Percentiles rank a stretch among this genome's conserved stretches.
These are phyloP conservation scores for Anableps anableps DNA, from an alignment of 2,797 vertebrate species.

Conservation along the genomic window DNA sequence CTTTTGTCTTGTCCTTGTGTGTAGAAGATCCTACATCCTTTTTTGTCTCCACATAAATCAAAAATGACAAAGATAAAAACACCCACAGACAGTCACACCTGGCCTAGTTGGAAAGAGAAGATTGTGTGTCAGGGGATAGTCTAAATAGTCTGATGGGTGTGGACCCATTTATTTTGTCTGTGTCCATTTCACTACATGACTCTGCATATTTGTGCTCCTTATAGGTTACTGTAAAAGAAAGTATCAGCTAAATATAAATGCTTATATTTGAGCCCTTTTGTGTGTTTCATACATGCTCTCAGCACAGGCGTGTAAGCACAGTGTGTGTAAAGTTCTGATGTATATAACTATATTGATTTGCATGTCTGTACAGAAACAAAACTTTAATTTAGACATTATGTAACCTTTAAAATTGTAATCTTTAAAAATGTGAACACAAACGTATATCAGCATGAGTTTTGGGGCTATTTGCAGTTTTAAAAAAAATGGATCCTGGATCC, in stretches of 20 bases:
- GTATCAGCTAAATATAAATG: constrained; percentile 55
- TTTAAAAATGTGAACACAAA: background rate
- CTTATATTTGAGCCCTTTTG: constrained; percentile 26
- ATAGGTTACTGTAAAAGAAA: constrained; percentile 21
- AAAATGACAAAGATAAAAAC: constrained; percentile 8
- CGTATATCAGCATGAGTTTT: background rate
- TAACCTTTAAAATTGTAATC: background rate
- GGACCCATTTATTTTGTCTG: constrained; percentile 15
- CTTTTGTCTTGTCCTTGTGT: constrained; percentile 20
- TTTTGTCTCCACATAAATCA: constrained; percentile 29
- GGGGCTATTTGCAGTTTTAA: background rate
- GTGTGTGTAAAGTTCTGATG: too few relatives aligned
- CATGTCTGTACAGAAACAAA: background rate
- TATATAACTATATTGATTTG: background rate
- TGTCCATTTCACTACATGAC: background rate
- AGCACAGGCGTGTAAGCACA: constrained; percentile 31
- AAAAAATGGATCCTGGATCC: background rate
- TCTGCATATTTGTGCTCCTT: constrained; percentile 10
- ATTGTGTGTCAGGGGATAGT: background rate
- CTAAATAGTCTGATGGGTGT: constrained; percentile 6
- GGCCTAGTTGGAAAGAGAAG: constrained; percentile 19
- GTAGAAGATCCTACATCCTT: constrained; percentile 7
- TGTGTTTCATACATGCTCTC: constrained; percentile 8
- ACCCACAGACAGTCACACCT: constrained; percentile 3
- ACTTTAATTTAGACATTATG: too few relatives aligned